Base-by-base conservation (phyloP, 2,888 invertebrate genomes). In the Drosophila aldrichi region DNA sequence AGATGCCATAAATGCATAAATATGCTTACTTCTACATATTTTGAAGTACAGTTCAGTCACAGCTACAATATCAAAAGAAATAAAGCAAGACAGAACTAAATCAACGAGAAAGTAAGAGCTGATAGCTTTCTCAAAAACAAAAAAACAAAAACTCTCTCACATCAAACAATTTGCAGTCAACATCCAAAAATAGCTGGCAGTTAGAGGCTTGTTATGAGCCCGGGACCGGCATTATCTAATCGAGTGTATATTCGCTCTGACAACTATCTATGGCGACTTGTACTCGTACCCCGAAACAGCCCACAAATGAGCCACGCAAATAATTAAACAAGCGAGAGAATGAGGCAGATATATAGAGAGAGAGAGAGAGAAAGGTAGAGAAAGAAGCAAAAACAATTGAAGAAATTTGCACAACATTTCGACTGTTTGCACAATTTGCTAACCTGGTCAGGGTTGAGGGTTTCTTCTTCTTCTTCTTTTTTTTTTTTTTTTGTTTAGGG, bases 401-500 rank as follows among this genome's bases (percentile, higher is more conserved):
- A 40, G 54, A 57, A 54, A 79, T 64, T 65, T 59, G 63, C 51
- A 55, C 60, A 65, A 56, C 46, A 9, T 74, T 73, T 78, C 49
- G 38, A 51, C 25, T 77, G 57, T 77, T 79, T 77, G 76, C 65
- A 79, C 80, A 76, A 64, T 74, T 58, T 57, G 44, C 32, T 25
- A 77, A 67, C 43, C 57, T 66, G 46, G 58, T 3, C 43, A 8
- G 43, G 16, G 41, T 55, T 22, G 32, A 32, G 38, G 40, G 41
- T 18, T 41, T 14, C 29, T 9, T 29, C 29, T 8, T 25, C 41
- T n/a, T 8, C 46, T 40, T 18, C 16, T 22, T 36, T 2, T 16
- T 14, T 12, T 41, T 3, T 12, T 20, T 10, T 58, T 25, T 16
- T 16, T 36, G 48, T 14, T 18, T 22, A 43, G 51, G 71, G 68